phyloP scores from a whole-genome alignment of 2,113 vertebrate species.

The Antigone vipio region DNA sequence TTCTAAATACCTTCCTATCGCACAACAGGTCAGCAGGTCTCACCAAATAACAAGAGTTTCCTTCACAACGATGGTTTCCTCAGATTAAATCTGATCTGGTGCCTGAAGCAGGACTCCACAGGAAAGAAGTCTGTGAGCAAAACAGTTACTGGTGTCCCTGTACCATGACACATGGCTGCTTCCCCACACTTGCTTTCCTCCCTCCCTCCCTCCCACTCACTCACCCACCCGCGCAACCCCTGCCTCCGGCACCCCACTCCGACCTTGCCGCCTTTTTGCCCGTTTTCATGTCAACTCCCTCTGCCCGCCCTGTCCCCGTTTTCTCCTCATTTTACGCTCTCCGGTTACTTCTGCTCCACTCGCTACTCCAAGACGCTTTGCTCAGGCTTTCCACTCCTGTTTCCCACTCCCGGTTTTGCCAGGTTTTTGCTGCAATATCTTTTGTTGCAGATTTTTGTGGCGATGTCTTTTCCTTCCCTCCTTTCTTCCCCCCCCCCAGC shows the following conservation, averaged over 20 bases:
- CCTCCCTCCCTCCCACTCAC: too few relatives aligned
- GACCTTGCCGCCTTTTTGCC: background rate
- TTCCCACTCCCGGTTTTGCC: background rate
- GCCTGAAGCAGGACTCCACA: background rate
- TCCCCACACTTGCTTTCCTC: background rate
- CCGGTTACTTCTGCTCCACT: background rate
- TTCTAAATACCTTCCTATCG: background rate
- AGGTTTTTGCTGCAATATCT: background rate
- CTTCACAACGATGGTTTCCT: too few relatives aligned
- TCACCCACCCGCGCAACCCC: background rate
- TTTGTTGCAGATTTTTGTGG: fast-evolving
- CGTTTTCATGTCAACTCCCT: too few relatives aligned
- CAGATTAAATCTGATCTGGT: background rate
- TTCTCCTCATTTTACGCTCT: background rate
- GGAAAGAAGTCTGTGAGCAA: background rate
- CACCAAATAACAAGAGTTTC: background rate
- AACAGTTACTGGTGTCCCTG: background rate
- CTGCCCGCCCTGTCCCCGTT: background rate
- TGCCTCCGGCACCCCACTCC: background rate
- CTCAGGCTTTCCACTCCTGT: background rate
- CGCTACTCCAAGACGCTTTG: background rate
- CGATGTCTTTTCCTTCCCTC: fast-evolving
- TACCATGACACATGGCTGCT: fast-evolving
- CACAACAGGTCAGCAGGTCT: background rate
- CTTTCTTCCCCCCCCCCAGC: too few relatives aligned